These are phyloP conservation scores for Liodrosophila aerea DNA, from an alignment of 2,888 invertebrate species.

Conservation along the genomic window DNA sequence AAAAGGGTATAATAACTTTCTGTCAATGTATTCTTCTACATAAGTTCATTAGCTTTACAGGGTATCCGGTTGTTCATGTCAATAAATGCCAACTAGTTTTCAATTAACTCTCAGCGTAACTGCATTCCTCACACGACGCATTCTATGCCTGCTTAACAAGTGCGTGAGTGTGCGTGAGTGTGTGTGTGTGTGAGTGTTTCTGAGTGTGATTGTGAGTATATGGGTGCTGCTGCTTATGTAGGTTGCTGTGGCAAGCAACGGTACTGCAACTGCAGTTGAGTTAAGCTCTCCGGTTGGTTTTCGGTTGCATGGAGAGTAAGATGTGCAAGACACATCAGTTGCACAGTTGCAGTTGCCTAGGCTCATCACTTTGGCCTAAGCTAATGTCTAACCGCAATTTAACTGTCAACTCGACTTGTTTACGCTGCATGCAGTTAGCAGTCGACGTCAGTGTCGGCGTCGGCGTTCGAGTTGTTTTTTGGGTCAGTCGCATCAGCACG, in stretches of 20 bases:
- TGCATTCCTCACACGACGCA: constrained; percentile 62
- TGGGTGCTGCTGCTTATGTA: constrained; percentile 53
- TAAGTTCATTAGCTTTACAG: too few species aligned
- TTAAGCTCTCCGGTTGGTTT: constrained; percentile 45
- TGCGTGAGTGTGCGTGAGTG: constrained; percentile 15
- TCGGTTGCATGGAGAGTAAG: constrained; percentile 4
- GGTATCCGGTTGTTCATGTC: too few species aligned
- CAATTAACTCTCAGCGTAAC: constrained; percentile 64
- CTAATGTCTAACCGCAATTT: constrained; percentile 72
- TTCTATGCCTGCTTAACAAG: constrained; percentile 53
- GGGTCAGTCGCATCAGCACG: constrained; percentile 63
- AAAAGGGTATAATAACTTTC: too few species aligned
- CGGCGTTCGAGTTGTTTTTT: constrained; percentile 64
- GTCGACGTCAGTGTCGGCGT: constrained; percentile 36
- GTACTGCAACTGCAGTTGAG: constrained; percentile 64
- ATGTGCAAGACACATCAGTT: not conserved
- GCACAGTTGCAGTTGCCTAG: constrained; percentile 6
- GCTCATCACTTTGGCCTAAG: constrained; percentile 69
- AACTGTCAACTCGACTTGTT: constrained; percentile 70
- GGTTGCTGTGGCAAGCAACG: constrained; percentile 75
- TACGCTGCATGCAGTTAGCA: constrained; percentile 46
- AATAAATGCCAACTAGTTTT: constrained; percentile 34
- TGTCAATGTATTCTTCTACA: too few species aligned
- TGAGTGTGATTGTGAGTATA: constrained; percentile 36
- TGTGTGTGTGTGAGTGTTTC: constrained; percentile 14